Evolutionary conservation across 2,797 vertebrate genomes (phyloP), one percentile per base, ranked within the genome.

Genomic region (Sphenodon punctatus): DNA sequence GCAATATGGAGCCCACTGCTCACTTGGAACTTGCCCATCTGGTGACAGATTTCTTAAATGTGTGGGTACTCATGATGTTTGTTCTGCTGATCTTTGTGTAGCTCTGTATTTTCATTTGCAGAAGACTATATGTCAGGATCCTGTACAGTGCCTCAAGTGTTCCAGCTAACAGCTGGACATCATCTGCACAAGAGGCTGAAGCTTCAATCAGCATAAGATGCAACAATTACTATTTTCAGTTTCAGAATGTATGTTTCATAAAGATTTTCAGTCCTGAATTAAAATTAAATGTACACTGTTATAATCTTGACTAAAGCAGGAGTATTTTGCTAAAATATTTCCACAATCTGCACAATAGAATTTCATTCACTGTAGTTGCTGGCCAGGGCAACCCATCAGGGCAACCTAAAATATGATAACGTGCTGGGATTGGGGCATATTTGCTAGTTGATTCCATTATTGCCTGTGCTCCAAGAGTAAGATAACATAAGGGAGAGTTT

Each of bases 241-340:
- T 84, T 56, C 51, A 23, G 81, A 67, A 72, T 72, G 20, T n/a
- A 25, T 72, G 5, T 63, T 88, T 84, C 53, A 75, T n/a, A 53
- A 81, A 19, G 32, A 34, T 69, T 88, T 88, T 67, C 58, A 55
- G 12, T n/a, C n/a, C 1, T 41, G 67, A 89, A 67, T 42, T n/a
- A 53, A 25, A 74, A 27, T 59, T 14, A 34, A 53, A 12, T 36
- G 84, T 25, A 55, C 14, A 61, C 27, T 2, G 1, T 6, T 67
- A 67, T 1, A n/a, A 51, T 36, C 49, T 77, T 67, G 3, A 17
- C 27, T 75, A 72, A 75, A 58, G 15, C 36, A 63, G 53, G 67
- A 73, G 77, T 6, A 45, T 1, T 70, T 39, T 45, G 23, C 63
- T 71, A 19, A 59, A 66, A 48, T 78, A 39, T 36, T 64, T 79